Conservation (phyloP, 2,888 invertebrate genomes). For the Polia nebulosa region DNA sequence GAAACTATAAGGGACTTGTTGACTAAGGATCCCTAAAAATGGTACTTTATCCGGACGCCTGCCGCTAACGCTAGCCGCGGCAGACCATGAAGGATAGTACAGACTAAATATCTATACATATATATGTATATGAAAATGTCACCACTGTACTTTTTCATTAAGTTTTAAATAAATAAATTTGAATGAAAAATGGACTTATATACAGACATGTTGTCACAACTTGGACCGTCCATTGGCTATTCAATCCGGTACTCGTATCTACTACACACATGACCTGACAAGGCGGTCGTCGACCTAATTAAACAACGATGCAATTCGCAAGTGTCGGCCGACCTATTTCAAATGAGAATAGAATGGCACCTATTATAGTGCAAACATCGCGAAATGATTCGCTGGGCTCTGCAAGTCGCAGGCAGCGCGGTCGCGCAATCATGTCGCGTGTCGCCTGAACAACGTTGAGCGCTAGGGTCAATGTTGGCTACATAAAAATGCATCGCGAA, state of each 20-base stretch:
- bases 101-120: too few relatives aligned
- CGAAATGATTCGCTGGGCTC: neutral
- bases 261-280: neutral
- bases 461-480: neutral
- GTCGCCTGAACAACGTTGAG: neutral
- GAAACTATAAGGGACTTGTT: too few relatives aligned
- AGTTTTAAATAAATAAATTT: neutral
- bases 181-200: neutral
- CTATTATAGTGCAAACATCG: conserved; percentile 19
- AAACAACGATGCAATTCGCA: neutral
- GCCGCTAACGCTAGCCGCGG: too few relatives aligned
- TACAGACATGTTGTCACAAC: neutral
- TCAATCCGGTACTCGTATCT: neutral
- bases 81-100: too few relatives aligned
- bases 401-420: conserved; percentile 6
- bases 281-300: conserved; percentile 5
- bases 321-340: conserved; percentile 8
- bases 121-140: too few relatives aligned
- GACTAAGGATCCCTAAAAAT: too few relatives aligned
- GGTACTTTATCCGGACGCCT: too few relatives aligned
- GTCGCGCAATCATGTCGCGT: neutral
- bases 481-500: neutral
- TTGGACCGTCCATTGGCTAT: neutral
- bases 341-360: conserved; percentile 18
- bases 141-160: neutral